phyloP scores from a whole-genome alignment of 2,113 vertebrate species.

The Toxostoma redivivum region DNA sequence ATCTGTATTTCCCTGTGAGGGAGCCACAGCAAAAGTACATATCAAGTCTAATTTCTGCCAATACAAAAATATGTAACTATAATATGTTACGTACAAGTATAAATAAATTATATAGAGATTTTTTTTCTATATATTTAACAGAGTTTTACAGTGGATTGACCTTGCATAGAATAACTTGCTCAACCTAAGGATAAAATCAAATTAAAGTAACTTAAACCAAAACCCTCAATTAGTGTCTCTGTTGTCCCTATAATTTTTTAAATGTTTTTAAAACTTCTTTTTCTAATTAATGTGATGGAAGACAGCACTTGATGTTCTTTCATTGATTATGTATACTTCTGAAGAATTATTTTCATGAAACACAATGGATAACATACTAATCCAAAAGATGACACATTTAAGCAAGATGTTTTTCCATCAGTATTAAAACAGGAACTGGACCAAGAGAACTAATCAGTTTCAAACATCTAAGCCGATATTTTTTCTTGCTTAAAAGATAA shows the following conservation, averaged over 20 bases:
- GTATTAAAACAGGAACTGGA: not conserved
- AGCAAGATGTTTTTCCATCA: not conserved
- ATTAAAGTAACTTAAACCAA: not conserved
- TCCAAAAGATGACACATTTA: not conserved
- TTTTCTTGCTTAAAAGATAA: not conserved
- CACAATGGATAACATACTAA: not conserved
- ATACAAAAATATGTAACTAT: not conserved
- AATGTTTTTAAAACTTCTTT: not conserved
- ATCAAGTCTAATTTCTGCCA: not conserved
- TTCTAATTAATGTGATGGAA: not conserved
- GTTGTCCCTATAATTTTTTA: not conserved
- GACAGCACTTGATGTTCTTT: not conserved
- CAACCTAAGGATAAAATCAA: not conserved
- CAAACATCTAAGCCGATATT: not conserved
- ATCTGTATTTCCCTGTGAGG: not conserved
- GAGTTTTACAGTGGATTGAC: not conserved
- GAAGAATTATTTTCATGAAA: not conserved
- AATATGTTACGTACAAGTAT: not conserved
- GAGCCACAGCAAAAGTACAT: not conserved
- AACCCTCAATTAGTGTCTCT: not conserved
- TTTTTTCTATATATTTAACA: not conserved
- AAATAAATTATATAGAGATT: not conserved
- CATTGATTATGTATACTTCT: not conserved
- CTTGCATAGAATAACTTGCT: not conserved
- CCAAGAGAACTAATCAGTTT: not conserved